These are phyloP conservation scores for Pangasius djambal DNA, from an alignment of 2,797 vertebrate species.

Conservation along the genomic window DNA sequence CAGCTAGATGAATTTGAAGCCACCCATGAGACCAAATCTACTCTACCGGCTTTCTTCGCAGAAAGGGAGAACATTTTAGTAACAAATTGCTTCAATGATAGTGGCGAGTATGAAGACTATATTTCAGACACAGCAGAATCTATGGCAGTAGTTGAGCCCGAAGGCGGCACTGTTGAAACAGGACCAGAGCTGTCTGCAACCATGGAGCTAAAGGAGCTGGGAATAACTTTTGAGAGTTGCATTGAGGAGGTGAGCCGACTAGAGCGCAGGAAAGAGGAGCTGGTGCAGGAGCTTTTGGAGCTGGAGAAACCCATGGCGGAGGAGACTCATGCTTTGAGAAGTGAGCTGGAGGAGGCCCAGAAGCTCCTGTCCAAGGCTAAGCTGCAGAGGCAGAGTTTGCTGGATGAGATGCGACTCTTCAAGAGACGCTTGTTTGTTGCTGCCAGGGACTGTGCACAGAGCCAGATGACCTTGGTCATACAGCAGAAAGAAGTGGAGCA, in stretches of 20 bases:
- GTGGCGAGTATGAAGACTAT: slow-evolving; percentile 39
- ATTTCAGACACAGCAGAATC: slow-evolving; percentile 64
- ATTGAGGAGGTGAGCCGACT: slow-evolving; percentile 83
- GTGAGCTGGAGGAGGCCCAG: slow-evolving; percentile 79
- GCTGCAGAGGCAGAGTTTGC: slow-evolving; percentile 83
- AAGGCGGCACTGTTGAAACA: neutral
- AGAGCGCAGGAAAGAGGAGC: slow-evolving; percentile 78
- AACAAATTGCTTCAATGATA: slow-evolving; percentile 32
- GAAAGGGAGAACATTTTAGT: slow-evolving; percentile 29
- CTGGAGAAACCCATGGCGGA: slow-evolving; percentile 79
- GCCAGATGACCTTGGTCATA: slow-evolving; percentile 80
- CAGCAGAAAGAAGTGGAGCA: slow-evolving; percentile 81
- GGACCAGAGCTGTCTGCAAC: slow-evolving; percentile 22
- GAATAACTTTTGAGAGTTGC: slow-evolving; percentile 82
- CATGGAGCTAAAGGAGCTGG: slow-evolving; percentile 68
- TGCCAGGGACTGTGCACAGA: slow-evolving; percentile 85
- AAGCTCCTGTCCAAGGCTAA: slow-evolving; percentile 78
- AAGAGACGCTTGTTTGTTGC: slow-evolving; percentile 85
- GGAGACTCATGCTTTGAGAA: slow-evolving; percentile 80
- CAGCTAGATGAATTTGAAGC: slow-evolving; percentile 55
- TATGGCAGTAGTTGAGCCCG: slow-evolving; percentile 39
- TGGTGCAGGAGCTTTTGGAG: slow-evolving; percentile 81
- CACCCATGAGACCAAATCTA: slow-evolving; percentile 49
- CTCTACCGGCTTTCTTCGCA: slow-evolving; percentile 34
- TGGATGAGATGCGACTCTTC: slow-evolving; percentile 81